phyloP scores from a whole-genome alignment of 2,113 vertebrate genomes.

The Odobenus rosmarus region DNA sequence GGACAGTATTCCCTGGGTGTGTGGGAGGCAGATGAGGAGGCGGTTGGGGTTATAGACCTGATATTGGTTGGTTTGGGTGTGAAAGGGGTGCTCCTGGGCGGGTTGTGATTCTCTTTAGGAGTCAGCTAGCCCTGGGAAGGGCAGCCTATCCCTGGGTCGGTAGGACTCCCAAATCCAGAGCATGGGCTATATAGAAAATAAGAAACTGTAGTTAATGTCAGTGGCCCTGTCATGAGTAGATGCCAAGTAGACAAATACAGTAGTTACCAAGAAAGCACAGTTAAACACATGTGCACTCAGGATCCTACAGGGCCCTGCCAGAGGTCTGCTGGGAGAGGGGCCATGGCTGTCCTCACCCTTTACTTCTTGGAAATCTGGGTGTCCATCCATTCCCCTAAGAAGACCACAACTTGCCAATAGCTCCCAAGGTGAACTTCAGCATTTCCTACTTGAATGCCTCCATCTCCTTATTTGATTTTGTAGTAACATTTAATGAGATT shows the following conservation, averaged over 20 bases:
- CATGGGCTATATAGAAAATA: not conserved
- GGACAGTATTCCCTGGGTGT: not conserved
- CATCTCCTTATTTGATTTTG: not conserved
- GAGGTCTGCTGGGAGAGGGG: not conserved
- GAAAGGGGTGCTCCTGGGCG: not conserved
- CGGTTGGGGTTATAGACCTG: accelerated
- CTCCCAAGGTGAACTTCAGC: not conserved
- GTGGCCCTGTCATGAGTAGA: not conserved
- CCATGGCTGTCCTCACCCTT: accelerated
- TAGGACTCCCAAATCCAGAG: not conserved
- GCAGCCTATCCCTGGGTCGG: not conserved
- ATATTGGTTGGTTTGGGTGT: not conserved
- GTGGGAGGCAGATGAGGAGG: not conserved
- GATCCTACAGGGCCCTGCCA: not conserved
- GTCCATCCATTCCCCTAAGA: not conserved
- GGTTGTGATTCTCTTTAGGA: not conserved
- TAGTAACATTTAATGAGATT: not conserved
- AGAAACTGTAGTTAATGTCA: not conserved
- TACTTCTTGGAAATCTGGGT: not conserved
- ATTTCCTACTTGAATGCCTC: not conserved
- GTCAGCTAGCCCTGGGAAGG: not conserved
- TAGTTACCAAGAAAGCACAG: not conserved
- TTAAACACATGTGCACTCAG: accelerated
- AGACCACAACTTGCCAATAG: accelerated
- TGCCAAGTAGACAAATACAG: not conserved